These are phyloP conservation scores for Spinus pinus DNA, from an alignment of 2,797 vertebrate species.

Conservation along the genomic window DNA sequence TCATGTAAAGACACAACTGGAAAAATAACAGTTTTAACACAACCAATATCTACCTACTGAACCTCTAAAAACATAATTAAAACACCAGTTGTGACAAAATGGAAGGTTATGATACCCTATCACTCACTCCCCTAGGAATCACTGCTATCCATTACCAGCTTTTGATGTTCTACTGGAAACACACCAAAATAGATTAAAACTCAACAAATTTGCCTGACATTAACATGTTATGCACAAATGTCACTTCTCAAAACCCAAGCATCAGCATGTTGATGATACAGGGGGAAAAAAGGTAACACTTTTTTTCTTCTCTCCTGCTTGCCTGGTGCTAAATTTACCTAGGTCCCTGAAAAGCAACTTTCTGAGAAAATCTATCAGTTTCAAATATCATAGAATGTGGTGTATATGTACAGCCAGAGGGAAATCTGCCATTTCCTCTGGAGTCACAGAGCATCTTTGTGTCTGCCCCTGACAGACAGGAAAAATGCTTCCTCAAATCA, in stretches of 20 bases:
- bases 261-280: background rate
- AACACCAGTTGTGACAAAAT: background rate
- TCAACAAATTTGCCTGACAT: background rate
- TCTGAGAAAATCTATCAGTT: background rate
- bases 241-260: background rate
- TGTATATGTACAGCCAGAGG: background rate
- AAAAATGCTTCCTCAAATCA: background rate
- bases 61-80: background rate
- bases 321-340: background rate
- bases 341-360: background rate
- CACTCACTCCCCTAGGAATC: background rate
- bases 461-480: background rate
- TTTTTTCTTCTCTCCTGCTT: background rate
- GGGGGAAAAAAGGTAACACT: background rate
- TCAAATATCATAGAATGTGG: background rate
- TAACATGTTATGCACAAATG: background rate
- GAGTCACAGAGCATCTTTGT: background rate
- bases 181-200: background rate
- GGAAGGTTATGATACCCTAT: background rate
- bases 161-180: background rate
- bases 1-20: background rate
- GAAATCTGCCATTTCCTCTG: background rate
- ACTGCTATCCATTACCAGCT: background rate
- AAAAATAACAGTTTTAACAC: background rate
- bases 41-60: background rate